Conservation (phyloP, 1,140 invertebrate species). For the Apis cerana region DNA sequence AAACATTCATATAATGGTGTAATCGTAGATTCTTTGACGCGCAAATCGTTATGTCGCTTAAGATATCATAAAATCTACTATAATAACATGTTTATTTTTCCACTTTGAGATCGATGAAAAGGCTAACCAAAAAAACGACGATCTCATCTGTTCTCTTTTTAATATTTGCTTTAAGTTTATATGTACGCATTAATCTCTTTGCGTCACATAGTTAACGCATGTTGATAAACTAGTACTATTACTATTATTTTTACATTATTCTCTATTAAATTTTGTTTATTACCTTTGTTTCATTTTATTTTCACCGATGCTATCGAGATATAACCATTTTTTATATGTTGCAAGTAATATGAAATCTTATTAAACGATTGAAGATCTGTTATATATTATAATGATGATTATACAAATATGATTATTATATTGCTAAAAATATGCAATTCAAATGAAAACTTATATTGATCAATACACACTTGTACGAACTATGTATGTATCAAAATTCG, state of each 20-base stretch:
- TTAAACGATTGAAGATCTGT: not conserved
- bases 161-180: not conserved
- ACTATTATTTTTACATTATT: not conserved
- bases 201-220: too few relatives aligned
- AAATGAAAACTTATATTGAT: not conserved
- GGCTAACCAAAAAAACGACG: constrained; percentile 2
- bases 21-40: constrained; percentile 38
- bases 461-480: not conserved
- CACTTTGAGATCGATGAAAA: not conserved
- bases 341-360: not conserved
- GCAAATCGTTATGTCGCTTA: not conserved
- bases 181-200: not conserved
- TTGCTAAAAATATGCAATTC: not conserved
- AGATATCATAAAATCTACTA: not conserved
- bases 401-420: not conserved
- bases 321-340: not conserved
- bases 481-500: not conserved
- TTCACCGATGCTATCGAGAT: not conserved
- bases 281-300: not conserved
- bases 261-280: not conserved
- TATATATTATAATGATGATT: not conserved
- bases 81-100: not conserved
- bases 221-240: not conserved
- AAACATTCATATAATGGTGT: constrained; percentile 12
- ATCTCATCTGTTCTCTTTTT: constrained; percentile 7